Evolutionary conservation across 2,113 vertebrate genomes (phyloP).

Genomic region (Mesocricetus auratus): DNA sequence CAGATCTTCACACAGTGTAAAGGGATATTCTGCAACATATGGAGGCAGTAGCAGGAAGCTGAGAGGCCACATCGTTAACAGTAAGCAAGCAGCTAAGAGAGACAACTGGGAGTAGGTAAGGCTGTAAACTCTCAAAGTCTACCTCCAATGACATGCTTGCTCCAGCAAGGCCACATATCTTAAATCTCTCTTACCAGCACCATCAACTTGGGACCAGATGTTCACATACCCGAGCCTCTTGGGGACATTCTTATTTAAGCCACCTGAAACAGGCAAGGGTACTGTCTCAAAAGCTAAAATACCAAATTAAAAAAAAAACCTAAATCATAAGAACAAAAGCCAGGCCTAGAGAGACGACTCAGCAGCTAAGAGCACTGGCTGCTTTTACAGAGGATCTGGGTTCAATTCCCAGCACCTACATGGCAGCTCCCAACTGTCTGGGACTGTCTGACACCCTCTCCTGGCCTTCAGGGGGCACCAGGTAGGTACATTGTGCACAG

Average conservation of each 20-base stretch:
- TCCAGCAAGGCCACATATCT: neutral
- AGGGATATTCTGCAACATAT: no score
- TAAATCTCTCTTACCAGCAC: neutral
- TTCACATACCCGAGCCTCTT: neutral
- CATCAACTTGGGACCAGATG: neutral
- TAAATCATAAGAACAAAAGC: constrained; percentile 7
- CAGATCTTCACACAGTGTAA: no score
- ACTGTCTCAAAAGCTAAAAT: neutral
- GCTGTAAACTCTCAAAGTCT: neutral
- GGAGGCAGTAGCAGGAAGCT: neutral
- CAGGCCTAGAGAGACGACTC: neutral
- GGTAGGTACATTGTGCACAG: neutral
- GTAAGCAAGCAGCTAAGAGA: neutral
- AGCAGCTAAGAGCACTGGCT: neutral
- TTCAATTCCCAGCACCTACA: neutral
- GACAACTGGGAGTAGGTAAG: neutral
- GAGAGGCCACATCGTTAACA: neutral
- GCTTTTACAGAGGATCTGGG: neutral
- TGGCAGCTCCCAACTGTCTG: neutral
- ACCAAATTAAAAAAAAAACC: neutral
- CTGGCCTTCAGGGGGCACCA: neutral
- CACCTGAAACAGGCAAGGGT: no score
- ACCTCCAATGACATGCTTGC: neutral
- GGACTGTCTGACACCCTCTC: neutral
- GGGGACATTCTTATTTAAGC: neutral